Evolutionary conservation across 2,113 vertebrate genomes (phyloP).

Genomic region (Numida meleagris): DNA sequence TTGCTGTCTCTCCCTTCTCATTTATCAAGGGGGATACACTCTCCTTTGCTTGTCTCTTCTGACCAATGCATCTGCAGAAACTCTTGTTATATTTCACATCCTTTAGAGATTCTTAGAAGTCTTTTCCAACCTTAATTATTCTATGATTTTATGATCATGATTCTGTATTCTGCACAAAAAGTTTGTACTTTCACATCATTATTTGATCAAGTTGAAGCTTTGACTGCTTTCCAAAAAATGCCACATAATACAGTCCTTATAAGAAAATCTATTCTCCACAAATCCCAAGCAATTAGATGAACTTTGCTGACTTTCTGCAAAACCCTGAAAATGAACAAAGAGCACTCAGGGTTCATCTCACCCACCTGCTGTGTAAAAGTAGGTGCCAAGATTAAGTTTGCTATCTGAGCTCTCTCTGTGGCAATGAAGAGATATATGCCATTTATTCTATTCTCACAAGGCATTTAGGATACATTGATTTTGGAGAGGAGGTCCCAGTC

Average conservation of each 20-base stretch:
- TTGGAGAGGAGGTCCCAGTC: background rate
- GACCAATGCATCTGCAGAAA: no score
- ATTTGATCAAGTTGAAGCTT: background rate
- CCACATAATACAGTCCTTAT: background rate
- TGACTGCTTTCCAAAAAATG: background rate
- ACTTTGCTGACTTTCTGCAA: background rate
- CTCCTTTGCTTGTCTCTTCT: no score
- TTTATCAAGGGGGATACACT: no score
- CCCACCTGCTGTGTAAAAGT: background rate
- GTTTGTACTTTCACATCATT: background rate
- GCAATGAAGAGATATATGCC: background rate
- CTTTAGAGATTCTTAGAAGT: background rate
- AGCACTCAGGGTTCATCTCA: background rate
- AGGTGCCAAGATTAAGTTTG: background rate
- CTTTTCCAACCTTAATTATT: background rate
- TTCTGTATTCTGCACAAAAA: background rate
- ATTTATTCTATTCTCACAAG: background rate
- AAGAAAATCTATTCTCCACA: background rate
- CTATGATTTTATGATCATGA: no score
- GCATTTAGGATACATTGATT: background rate
- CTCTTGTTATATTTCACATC: no score
- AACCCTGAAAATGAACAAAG: accelerated
- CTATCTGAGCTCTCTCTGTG: background rate
- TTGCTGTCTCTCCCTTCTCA: no score
- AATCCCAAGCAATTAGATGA: background rate